Evolutionary conservation across 2,888 invertebrate species (phyloP), one percentile per base, ranked within the genome.

Genomic region (Netelia melanura): DNA sequence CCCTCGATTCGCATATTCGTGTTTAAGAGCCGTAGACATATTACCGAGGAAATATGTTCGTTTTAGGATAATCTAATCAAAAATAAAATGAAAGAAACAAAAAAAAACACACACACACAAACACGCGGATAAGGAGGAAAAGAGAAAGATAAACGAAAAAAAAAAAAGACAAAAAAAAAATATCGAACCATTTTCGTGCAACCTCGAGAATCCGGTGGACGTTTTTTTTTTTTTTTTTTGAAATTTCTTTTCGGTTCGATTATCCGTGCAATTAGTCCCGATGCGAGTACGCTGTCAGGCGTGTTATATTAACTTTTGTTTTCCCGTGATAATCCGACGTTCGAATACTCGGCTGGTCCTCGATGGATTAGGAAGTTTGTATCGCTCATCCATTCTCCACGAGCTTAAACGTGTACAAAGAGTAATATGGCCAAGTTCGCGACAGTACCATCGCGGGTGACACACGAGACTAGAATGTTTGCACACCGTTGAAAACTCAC

Each of bases 41-140:
- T 92, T 89, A 89, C 86, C 91, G 90, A 89, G 75, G 65, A 81
- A 77, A 90, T 90, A 90, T 91, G 90, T 90, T 92, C 91, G 90
- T 92, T 91, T 90, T 91, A 92, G 91, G 89, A 91, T 92, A 90
- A 88, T 91, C 89, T 90, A 90, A 92, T 91, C 89, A 89, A 90
- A 90, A 90, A 86, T 86, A 83, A 81, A 76, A 85, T 81, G 78
- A 70, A 82, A 81, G 61, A 56, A 58, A 71, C 83, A 77, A 84
- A 79, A 87, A 84, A 81, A 87, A 74, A 80, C 87, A 89, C 88
- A 89, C 86, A 88, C 87, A n/a, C 25, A 38, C 52, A 25, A 88
- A 89, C 88, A 87, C 83, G 86, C 86, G 88, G 86, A 89, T 89
- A 79, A 88, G 87, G 90, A 87, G 88, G 89, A 88, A 88, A 88